phyloP scores from a whole-genome alignment of 1,140 invertebrate genomes.

The Trichomalopsis sarcophagae region DNA sequence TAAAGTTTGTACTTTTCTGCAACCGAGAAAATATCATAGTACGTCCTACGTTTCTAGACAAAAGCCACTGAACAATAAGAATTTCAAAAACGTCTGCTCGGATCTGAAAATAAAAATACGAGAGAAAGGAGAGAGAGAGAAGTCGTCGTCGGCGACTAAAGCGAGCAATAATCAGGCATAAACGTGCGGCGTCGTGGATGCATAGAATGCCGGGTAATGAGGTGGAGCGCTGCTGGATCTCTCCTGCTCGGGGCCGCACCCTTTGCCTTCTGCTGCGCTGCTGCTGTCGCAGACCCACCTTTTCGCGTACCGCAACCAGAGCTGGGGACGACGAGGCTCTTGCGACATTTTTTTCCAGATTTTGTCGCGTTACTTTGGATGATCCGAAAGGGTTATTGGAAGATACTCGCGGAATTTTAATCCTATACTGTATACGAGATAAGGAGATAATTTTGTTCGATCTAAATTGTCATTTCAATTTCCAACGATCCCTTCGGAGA shows the following conservation, averaged over 20 bases:
- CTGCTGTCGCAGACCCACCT: constrained; percentile 63
- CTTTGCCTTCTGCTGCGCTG: constrained; percentile 63
- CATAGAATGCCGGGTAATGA: constrained; percentile 76
- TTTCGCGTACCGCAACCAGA: constrained; percentile 53
- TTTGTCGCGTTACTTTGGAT: too few relatives aligned
- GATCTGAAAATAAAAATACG: constrained; percentile 15
- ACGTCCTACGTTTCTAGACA: too few relatives aligned
- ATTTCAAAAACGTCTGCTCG: constrained; percentile 3
- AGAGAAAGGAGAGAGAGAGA: constrained; percentile 27
- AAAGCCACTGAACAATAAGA: neutral
- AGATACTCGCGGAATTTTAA: too few relatives aligned
- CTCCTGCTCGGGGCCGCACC: constrained; percentile 65
- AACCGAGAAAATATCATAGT: too few relatives aligned
- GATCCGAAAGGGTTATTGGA: too few relatives aligned
- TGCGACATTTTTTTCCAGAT: neutral
- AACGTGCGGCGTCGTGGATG: constrained; percentile 64
- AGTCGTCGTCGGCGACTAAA: neutral
- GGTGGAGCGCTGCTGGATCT: constrained; percentile 64
- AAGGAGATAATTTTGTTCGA: too few relatives aligned
- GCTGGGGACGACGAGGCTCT: constrained; percentile 29
- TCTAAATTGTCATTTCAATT: neutral
- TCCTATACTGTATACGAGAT: too few relatives aligned
- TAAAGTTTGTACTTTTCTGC: too few relatives aligned
- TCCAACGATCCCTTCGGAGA: neutral
- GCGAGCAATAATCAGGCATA: constrained; percentile 73